Base-by-base conservation (phyloP, 1,140 invertebrate species). In the Polypedilum pembai region DNA sequence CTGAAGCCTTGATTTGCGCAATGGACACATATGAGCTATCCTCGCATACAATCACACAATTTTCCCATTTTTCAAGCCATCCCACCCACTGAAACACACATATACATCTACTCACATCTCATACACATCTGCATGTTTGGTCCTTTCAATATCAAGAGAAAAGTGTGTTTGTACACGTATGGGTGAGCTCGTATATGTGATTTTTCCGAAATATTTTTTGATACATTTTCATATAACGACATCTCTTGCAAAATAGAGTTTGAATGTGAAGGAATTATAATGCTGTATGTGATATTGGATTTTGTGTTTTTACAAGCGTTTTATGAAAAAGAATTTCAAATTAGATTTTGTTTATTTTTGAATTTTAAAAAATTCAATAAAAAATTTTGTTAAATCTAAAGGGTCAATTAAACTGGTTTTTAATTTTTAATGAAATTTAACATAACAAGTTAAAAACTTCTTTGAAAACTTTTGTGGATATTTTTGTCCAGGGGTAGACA, bases 181-280 rank as follows among this genome's bases (percentile, higher is more conserved):
- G 24, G 24, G 24, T 33, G 24, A 56, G 12, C 45, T 12, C 45
- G 45, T 56, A 56, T 56, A 12, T 56, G 45, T 56, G n/a, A 56
- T 56, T 56, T 56, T 56, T 56, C 10, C 45, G 45, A 56, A n/a
- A 56, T 12, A n/a, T 4, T 4, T 45, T 41, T 41, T 41, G n/a
- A n/a, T 10, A 45, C 41, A 45, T 45, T 45, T 45, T 45, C 63
- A 69, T 69, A 5, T 69, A 8, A 8, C 18, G 65, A 69, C 65
- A 69, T 69, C 65, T 69, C 20, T 69, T 69, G 65, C 12, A 69
- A 69, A 69, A 69, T 69, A 69, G 65, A 69, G 15, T 21, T 69
- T 21, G 65, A 4, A 15, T 56, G 45, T 33, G 45, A n/a, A 15
- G 45, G 45, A 33, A 33, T 33, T 1, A 33, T 33, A 33, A 33